Evolutionary conservation across 2,797 vertebrate species (phyloP).

Genomic region (Clarias fuscus): DNA sequence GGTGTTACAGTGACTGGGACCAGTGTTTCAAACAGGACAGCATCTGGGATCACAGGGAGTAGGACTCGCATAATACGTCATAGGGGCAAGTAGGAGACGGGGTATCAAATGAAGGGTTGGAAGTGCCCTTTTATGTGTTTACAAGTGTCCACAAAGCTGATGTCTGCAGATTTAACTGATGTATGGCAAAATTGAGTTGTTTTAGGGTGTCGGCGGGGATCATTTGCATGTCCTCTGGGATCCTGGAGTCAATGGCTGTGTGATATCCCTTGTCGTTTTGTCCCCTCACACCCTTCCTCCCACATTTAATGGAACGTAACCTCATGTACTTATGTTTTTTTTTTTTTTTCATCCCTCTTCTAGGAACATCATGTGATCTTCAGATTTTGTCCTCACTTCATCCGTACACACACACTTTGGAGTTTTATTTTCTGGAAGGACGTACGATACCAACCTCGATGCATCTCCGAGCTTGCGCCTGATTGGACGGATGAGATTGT

Average conservation of each 20-base stretch:
- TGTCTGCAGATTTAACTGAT: not conserved
- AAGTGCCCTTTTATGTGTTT: not conserved
- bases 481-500: slow-evolving; percentile 5
- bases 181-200: not conserved
- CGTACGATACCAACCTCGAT: not conserved
- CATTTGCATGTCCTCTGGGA: not conserved
- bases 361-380: slow-evolving; percentile 47
- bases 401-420: not conserved
- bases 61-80: too few relatives aligned
- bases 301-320: not conserved
- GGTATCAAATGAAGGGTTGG: not conserved
- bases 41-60: not conserved
- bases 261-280: not conserved
- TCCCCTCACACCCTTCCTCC: not conserved
- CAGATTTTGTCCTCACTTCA: not conserved
- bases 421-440: slow-evolving; percentile 12
- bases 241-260: not conserved
- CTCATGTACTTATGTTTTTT: slow-evolving; percentile 9
- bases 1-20: too few relatives aligned
- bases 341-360: slow-evolving; percentile 14
- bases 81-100: not conserved
- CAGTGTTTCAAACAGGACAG: not conserved
- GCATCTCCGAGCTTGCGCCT: not conserved
- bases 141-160: not conserved
- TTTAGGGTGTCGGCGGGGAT: not conserved